A percentile compares a stretch with the other conserved stretches of the same genome.
Conservation (phyloP, 2,797 vertebrate species). For the Phyllotis vaccarum region DNA sequence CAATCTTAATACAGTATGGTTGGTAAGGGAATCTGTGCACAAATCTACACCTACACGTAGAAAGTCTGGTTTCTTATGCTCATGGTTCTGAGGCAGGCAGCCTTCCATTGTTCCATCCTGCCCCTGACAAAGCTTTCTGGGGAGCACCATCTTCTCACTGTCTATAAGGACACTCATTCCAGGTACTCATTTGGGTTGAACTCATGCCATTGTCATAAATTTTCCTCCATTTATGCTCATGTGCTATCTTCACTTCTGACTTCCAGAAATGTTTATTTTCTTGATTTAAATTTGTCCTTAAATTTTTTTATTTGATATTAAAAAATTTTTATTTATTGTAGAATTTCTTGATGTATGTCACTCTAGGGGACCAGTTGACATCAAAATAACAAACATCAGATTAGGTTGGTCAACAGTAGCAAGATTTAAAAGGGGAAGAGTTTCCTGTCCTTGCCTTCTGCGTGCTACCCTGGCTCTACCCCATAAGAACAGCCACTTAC, state of each 20-base stretch:
- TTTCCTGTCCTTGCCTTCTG: not conserved
- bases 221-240: not conserved
- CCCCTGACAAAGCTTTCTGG: not conserved
- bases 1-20: not conserved
- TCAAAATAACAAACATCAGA: not conserved
- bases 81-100: not conserved
- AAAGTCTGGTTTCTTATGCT: not conserved
- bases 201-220: not conserved
- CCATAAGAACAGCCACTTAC: not conserved
- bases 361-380: not conserved
- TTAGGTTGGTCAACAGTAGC: not conserved
- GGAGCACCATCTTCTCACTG: not conserved
- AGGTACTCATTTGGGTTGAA: not conserved
- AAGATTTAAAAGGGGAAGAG: not conserved
- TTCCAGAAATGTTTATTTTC: not conserved
- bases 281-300: not conserved
- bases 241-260: not conserved
- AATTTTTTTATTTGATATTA: not conserved
- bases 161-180: not conserved
- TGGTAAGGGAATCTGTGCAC: not conserved
- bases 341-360: not conserved
- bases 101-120: not conserved
- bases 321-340: constrained; percentile 4
- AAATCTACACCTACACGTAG: not conserved
- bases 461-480: not conserved